Evolutionary conservation across 1,140 invertebrate genomes (phyloP), one percentile per base, ranked within the genome.

Genomic region (Drosophila arawakana): DNA sequence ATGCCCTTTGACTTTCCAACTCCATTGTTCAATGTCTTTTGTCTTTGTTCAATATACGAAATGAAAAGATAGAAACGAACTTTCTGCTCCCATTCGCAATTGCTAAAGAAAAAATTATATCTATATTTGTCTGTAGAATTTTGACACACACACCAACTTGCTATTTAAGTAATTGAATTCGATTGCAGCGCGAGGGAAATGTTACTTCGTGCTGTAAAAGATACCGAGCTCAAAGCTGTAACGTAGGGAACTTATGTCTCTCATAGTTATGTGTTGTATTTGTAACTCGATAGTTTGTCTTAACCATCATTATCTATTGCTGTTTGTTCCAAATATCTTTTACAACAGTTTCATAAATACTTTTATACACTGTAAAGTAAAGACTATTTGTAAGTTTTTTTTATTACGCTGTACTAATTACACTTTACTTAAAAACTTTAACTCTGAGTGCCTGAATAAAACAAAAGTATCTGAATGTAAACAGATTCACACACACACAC

Each of bases 111-210:
- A 49, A 49, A 54, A 54, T 54, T 13, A 54, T 54, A 43, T 50
- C 50, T 50, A 67, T 72, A 50, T 62, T 50, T 47, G 50, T 18
- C 13, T 35, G 8, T 43, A 21, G 67, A 73, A 76, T 58, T 30
- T 57, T 49, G 50, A 67, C 41, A 68, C 37, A 68, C 10, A n/a
- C 9, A 21, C 5, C n/a, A 57, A 57, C 57, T 73, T 86, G 30
- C 57, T 30, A 59, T 52, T 73, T 79, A 76, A 76, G 79, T 88
- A 85, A 85, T 85, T 88, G 83, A 85, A 76, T 88, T 79, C 76
- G 82, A 79, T 85, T 82, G 68, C n/a, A 39, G 25, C 9, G n/a
- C 35, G 43, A 55, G 74, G 67, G 63, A 37, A 39, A 39, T 13
- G 11, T 13, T 13, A 6, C 39, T 41, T 41, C 8, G 3, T 41